Conservation (phyloP, 2,888 invertebrate species). For the Morinoia aosen region DNA sequence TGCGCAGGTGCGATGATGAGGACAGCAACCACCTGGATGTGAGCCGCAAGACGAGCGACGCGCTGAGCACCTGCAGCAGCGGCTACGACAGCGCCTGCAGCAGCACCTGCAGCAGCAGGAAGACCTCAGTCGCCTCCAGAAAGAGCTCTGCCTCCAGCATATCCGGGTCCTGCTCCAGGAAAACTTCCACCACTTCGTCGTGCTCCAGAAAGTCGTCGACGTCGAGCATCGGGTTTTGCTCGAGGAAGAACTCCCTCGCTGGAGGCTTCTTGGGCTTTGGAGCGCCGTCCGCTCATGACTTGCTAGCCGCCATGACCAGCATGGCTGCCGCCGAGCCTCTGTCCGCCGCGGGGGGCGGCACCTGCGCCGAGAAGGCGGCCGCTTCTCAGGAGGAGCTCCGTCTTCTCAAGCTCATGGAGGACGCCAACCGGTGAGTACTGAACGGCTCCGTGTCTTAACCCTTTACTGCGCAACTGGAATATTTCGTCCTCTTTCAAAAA, state of each 20-base stretch:
- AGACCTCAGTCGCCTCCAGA: constrained; percentile 62
- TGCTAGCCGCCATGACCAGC: constrained; percentile 61
- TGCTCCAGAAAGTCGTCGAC: constrained; percentile 55
- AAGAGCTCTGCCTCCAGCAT: constrained; percentile 58
- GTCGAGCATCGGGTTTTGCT: constrained; percentile 52
- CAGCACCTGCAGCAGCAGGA: constrained; percentile 60
- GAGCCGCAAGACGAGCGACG: constrained; percentile 30
- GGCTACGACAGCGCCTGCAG: constrained; percentile 55
- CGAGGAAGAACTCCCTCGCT: constrained; percentile 57
- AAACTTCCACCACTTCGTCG: constrained; percentile 55
- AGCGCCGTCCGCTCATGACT: constrained; percentile 55
- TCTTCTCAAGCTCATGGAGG: constrained; percentile 94
- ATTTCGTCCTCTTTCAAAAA: too few relatives aligned
- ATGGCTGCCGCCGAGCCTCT: constrained; percentile 4
- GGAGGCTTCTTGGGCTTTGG: constrained; percentile 54
- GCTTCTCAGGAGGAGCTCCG: constrained; percentile 81
- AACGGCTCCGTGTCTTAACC: neutral
- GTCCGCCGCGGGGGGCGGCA: constrained; percentile 25
- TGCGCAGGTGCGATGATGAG: constrained; percentile 61
- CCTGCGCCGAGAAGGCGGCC: constrained; percentile 32
- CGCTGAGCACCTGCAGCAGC: constrained; percentile 54
- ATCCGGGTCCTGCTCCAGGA: constrained; percentile 56
- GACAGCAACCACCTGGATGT: neutral
- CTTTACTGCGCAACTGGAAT: too few relatives aligned
- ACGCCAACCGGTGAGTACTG: constrained; percentile 81